phyloP scores from a whole-genome alignment of 1,140 invertebrate species.

The Drosophila navojoa region DNA sequence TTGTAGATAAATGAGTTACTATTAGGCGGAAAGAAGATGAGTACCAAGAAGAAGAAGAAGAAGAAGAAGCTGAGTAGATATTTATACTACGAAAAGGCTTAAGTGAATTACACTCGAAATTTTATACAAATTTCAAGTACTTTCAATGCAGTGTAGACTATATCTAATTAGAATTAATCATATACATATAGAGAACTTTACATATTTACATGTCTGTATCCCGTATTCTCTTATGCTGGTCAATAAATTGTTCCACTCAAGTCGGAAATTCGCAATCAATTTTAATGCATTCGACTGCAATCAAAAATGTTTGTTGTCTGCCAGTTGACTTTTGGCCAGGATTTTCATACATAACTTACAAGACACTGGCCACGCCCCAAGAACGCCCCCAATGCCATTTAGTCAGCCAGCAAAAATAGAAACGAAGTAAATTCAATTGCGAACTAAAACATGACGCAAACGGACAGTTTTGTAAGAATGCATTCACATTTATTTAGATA shows the following conservation, averaged over 20 bases:
- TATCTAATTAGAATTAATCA: not conserved
- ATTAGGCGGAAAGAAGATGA: too few relatives aligned
- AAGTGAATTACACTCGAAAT: not conserved
- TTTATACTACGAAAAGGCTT: not conserved
- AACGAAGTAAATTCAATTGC: conserved; percentile 41
- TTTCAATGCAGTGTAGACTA: conserved; percentile 4
- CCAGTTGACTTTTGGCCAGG: conserved; percentile 46
- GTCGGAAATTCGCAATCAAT: conserved; percentile 54
- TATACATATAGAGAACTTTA: not conserved
- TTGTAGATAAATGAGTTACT: conserved; percentile 23
- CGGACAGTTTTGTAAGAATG: conserved; percentile 32
- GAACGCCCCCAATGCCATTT: conserved; percentile 50
- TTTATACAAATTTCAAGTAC: conserved; percentile 8
- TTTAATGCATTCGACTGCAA: conserved; percentile 78
- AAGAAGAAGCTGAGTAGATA: not conserved
- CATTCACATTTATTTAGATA: conserved; percentile 55
- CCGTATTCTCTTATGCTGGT: not conserved
- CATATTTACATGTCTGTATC: not conserved
- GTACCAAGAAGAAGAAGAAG: too few relatives aligned
- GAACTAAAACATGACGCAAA: conserved; percentile 44
- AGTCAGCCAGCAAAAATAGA: conserved; percentile 43
- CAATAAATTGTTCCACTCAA: conserved; percentile 16
- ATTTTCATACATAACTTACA: conserved; percentile 47
- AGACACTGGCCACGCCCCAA: conserved; percentile 55
- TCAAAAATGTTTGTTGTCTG: conserved; percentile 58